Evolutionary conservation across 2,797 vertebrate species (phyloP).

Genomic region (Microctenopoma stevenorrisi): DNA sequence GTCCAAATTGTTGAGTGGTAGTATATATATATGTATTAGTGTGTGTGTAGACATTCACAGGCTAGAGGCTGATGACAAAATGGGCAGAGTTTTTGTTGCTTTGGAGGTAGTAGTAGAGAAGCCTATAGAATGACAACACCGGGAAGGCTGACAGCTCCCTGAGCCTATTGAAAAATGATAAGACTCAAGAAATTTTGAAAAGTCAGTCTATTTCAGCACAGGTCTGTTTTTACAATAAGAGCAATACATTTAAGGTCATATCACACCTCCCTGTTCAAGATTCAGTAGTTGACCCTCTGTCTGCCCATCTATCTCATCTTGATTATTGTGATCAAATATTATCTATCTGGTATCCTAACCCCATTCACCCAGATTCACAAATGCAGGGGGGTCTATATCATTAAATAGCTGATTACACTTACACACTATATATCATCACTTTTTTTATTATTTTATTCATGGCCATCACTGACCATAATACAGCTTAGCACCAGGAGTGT

Average conservation of each 20-base stretch:
- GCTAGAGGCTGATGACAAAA: conserved; percentile 75
- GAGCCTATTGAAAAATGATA: conserved; percentile 41
- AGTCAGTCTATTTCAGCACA: conserved; percentile 24
- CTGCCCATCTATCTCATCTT: not conserved
- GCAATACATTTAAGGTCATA: not conserved
- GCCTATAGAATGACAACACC: conserved; percentile 45
- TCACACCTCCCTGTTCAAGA: not conserved
- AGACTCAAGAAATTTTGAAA: conserved; percentile 9
- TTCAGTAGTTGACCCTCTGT: conserved; percentile 7
- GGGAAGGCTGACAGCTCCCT: conserved; percentile 48
- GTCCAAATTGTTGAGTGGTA: too few species aligned
- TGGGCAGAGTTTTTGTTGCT: conserved; percentile 72
- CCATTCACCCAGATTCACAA: conserved; percentile 16
- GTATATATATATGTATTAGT: not conserved
- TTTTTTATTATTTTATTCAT: conserved; percentile 31
- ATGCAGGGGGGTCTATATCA: conserved; percentile 8
- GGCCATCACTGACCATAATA: conserved; percentile 28
- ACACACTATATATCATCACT: conserved; percentile 16
- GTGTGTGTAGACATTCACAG: conserved; percentile 77
- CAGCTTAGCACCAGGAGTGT: conserved; percentile 58
- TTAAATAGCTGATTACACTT: too few species aligned
- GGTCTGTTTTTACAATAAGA: not conserved
- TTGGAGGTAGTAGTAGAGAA: conserved; percentile 94
- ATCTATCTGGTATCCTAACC: too few species aligned
- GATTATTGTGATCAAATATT: too few species aligned